Evolutionary conservation across 2,888 invertebrate genomes (phyloP).

Genomic region (Cheilosia pagana): DNA sequence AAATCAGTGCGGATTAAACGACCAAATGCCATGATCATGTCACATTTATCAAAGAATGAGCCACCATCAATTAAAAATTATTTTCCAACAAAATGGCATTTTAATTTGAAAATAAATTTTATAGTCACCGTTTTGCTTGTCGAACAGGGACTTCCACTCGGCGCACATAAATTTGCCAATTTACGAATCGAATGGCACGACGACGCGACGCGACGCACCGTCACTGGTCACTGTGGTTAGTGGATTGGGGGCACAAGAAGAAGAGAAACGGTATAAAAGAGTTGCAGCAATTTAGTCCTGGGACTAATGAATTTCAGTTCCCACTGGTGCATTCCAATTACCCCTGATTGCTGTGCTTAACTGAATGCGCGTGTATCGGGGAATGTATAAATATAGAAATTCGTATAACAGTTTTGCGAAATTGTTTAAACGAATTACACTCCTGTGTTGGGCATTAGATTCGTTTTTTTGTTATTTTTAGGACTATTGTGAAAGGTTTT

Average conservation of each 20-base stretch:
- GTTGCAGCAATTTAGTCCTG: slow-evolving; percentile 67
- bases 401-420: slow-evolving; percentile 21
- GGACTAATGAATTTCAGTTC: slow-evolving; percentile 71
- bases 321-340: slow-evolving; percentile 71
- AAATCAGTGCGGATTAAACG: slow-evolving; percentile 72
- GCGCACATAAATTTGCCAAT: slow-evolving; percentile 73
- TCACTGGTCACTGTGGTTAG: not conserved
- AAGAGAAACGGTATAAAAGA: slow-evolving; percentile 56
- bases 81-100: slow-evolving; percentile 81
- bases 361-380: slow-evolving; percentile 32
- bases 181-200: slow-evolving; percentile 40
- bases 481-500: not conserved
- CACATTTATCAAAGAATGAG: slow-evolving; percentile 72
- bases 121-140: slow-evolving; percentile 73
- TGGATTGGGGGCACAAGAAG: slow-evolving; percentile 15
- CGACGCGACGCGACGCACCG: not conserved
- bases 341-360: slow-evolving; percentile 70
- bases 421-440: not conserved
- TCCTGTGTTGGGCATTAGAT: slow-evolving; percentile 19
- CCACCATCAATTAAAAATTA: slow-evolving; percentile 75
- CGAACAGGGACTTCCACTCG: slow-evolving; percentile 71
- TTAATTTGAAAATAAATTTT: slow-evolving; percentile 84
- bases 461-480: not conserved
- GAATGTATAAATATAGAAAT: slow-evolving; percentile 12
- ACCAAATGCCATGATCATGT: slow-evolving; percentile 74